Conservation (phyloP, 2,888 invertebrate genomes). For the Schizaphis graminum region DNA sequence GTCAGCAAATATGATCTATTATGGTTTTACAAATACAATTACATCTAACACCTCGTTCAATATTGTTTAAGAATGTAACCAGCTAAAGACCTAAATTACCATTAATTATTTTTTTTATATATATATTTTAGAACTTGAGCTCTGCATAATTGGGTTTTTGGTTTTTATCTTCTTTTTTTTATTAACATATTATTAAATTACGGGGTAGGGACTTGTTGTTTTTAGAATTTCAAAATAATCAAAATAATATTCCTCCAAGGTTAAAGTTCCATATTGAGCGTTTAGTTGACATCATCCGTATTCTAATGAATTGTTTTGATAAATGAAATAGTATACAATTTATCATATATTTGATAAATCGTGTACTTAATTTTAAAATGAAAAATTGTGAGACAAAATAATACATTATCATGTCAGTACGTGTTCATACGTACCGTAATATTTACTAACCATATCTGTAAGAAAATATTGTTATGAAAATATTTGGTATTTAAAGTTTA, state of each 20-base stretch:
- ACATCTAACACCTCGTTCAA: background rate
- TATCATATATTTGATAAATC: background rate
- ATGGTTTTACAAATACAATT: constrained; percentile 35
- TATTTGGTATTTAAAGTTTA: background rate
- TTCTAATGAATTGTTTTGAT: background rate
- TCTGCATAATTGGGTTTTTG: background rate
- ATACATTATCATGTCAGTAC: background rate
- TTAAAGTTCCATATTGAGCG: background rate
- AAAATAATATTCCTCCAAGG: background rate
- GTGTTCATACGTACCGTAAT: background rate
- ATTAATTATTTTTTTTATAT: background rate
- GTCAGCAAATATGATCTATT: constrained; percentile 47
- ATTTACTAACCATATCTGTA: background rate
- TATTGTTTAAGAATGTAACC: constrained; percentile 34
- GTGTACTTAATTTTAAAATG: background rate
- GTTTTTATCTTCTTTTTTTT: background rate
- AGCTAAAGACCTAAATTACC: constrained; percentile 6
- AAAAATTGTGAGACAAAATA: background rate
- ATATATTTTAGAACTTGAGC: background rate
- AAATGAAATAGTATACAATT: background rate
- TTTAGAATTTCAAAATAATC: background rate
- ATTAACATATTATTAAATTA: background rate
- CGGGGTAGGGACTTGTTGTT: background rate
- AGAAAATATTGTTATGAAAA: background rate
- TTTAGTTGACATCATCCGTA: background rate